Conservation (phyloP, 2,113 vertebrate species). For the Tupaia chinensis region DNA sequence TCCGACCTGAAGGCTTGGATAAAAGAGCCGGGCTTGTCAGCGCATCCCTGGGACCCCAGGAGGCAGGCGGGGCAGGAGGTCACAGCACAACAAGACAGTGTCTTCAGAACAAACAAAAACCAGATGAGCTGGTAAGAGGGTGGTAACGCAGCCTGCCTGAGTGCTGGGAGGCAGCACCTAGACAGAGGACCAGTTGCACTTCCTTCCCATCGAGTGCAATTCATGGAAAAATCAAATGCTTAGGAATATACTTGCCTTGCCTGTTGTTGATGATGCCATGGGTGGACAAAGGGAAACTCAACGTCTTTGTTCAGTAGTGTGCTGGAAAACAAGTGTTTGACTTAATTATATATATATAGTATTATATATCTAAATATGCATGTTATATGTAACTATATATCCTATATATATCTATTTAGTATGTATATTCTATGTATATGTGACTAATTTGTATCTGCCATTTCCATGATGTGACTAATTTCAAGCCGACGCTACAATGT, state of each 20-base stretch:
- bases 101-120: too few relatives aligned
- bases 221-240: neutral
- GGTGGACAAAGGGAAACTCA: neutral
- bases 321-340: neutral
- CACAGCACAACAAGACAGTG: too few relatives aligned
- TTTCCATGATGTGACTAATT: neutral
- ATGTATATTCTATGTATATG: too few relatives aligned
- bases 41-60: too few relatives aligned
- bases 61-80: too few relatives aligned
- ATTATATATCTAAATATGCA: too few relatives aligned
- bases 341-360: neutral
- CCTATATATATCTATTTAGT: too few relatives aligned
- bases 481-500: neutral
- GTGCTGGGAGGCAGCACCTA: neutral
- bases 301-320: neutral
- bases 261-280: neutral
- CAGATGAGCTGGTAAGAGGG: neutral
- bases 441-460: neutral
- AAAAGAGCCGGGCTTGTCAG: too few relatives aligned
- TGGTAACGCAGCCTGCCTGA: neutral
- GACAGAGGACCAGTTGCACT: too few relatives aligned
- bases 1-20: too few relatives aligned
- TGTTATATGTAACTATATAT: too few relatives aligned
- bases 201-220: neutral
- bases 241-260: neutral